phyloP scores from a whole-genome alignment of 2,888 invertebrate genomes.

The Chrysolina oricalcia region DNA sequence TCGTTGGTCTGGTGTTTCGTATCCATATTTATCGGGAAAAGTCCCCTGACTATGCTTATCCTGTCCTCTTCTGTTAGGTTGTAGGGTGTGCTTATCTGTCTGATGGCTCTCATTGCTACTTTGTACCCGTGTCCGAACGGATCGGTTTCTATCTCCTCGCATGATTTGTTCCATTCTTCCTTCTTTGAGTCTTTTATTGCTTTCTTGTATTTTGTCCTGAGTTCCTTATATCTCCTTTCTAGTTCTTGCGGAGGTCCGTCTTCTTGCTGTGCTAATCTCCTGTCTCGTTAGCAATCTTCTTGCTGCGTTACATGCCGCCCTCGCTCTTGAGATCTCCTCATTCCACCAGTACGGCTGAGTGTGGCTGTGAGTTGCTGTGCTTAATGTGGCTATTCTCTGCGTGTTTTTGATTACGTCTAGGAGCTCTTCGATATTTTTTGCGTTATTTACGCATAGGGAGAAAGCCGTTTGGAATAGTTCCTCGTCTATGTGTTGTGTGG shows the following conservation, averaged over 20 bases:
- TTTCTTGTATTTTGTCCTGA: conserved; percentile 22
- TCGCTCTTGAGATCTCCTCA: conserved; percentile 17
- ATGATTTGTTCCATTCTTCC: conserved; percentile 29
- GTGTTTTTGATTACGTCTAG: not conserved
- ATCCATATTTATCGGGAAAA: conserved; percentile 23
- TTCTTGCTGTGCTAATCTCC: not conserved
- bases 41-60: conserved; percentile 1
- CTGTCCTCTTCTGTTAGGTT: conserved; percentile 9
- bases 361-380: not conserved
- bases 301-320: not conserved
- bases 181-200: conserved; percentile 19
- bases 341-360: conserved; percentile 33
- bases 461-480: not conserved
- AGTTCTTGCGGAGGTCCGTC: not conserved
- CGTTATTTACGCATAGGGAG: not conserved
- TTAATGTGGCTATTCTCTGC: not conserved
- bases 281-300: conserved; percentile 2
- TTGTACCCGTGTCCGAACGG: conserved; percentile 46
- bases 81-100: conserved; percentile 5
- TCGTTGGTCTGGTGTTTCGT: not conserved
- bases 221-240: not conserved
- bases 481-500: not conserved
- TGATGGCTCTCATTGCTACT: no score
- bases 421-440: not conserved
- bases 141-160: conserved; percentile 42